Evolutionary conservation across 2,113 vertebrate species (phyloP).

Genomic region (Spea bombifrons): DNA sequence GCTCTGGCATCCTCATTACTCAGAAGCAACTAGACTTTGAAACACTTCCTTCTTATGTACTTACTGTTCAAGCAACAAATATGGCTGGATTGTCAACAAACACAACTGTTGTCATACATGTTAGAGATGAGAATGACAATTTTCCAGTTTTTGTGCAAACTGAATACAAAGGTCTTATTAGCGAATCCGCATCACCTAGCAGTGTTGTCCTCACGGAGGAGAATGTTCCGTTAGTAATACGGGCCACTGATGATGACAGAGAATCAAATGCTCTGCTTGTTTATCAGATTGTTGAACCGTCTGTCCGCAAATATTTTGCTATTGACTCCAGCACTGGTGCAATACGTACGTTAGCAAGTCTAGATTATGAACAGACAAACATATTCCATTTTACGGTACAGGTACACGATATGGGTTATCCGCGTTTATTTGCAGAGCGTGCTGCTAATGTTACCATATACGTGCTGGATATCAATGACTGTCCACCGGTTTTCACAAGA

Average conservation of each 20-base stretch:
- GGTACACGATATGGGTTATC: constrained; percentile 86
- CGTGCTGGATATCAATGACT: constrained; percentile 91
- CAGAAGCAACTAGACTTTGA: constrained; percentile 88
- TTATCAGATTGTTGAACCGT: constrained; percentile 93
- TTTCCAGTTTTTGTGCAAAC: constrained; percentile 75
- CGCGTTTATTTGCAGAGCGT: constrained; percentile 83
- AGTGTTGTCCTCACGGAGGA: constrained; percentile 84
- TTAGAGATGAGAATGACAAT: constrained; percentile 95
- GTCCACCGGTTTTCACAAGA: constrained; percentile 81
- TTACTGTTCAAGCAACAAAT: constrained; percentile 88
- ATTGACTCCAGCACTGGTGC: constrained; percentile 94
- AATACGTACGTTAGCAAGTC: constrained; percentile 73
- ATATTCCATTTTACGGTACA: constrained; percentile 89
- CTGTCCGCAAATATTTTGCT: constrained; percentile 84
- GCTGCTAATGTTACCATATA: constrained; percentile 89
- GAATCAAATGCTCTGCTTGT: constrained; percentile 87
- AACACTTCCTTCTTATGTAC: constrained; percentile 69
- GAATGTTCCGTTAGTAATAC: constrained; percentile 85
- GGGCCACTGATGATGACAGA: constrained; percentile 81
- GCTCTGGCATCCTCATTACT: constrained; percentile 86
- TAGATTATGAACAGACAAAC: constrained; percentile 87
- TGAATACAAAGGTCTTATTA: constrained; percentile 84
- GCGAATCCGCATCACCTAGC: constrained; percentile 81
- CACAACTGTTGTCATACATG: constrained; percentile 76
- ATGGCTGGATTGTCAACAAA: constrained; percentile 90